These are phyloP conservation scores for Syrmaticus mikado DNA, from an alignment of 2,113 vertebrate genomes.

Conservation along the genomic window DNA sequence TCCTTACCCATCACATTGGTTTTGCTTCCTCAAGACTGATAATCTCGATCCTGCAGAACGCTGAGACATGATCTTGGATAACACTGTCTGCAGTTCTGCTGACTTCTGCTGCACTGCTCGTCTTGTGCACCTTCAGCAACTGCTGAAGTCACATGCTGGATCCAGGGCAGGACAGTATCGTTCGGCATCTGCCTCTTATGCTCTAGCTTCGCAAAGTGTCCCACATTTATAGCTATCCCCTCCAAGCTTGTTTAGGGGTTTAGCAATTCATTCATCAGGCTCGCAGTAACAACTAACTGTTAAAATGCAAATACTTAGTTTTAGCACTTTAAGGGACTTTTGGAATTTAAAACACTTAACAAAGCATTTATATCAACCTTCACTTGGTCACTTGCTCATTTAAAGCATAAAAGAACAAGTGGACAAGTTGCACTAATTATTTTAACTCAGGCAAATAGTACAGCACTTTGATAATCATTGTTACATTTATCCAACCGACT, in stretches of 20 bases:
- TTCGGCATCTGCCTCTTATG: background rate
- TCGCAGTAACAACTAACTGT: background rate
- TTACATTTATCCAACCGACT: background rate
- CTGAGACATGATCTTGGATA: accelerated
- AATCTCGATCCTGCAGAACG: background rate
- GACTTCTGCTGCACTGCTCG: background rate
- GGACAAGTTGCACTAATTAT: background rate
- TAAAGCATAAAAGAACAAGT: background rate
- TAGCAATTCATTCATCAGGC: background rate
- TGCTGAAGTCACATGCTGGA: background rate
- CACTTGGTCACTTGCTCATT: background rate
- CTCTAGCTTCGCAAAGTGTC: background rate
- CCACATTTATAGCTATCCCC: background rate
- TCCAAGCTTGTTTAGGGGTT: background rate
- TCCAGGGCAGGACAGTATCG: background rate
- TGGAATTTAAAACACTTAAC: background rate
- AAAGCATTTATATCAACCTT: background rate
- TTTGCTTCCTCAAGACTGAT: background rate
- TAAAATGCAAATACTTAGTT: background rate
- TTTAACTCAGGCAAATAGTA: slow-evolving; percentile 16
- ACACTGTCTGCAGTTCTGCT: accelerated
- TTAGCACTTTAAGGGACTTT: background rate
- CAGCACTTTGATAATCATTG: background rate
- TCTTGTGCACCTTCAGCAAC: background rate
- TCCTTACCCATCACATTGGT: accelerated